Base-by-base conservation (phyloP, 2,113 vertebrate genomes). In the Chloebia gouldiae region DNA sequence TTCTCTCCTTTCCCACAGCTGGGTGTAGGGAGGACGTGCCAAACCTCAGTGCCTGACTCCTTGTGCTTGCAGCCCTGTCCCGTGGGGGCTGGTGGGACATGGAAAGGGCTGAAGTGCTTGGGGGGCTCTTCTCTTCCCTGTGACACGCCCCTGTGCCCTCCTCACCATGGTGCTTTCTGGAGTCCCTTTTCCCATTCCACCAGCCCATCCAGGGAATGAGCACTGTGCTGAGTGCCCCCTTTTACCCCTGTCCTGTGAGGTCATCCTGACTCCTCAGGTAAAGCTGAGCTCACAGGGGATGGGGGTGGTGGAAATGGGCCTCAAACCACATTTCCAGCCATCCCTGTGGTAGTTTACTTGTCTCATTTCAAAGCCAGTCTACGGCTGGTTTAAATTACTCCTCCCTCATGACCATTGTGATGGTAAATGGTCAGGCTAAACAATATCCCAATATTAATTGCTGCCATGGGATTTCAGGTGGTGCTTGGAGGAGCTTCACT, bases 1-100 rank as follows among this genome's bases (percentile, higher is more conserved):
- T 75, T 53, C 77, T 73, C 81, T 95, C 42, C 79, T 78, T 95
- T 97, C 96, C 94, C 94, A 95, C 90, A 97, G 93, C 81, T 90
- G 92, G 80, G 93, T 6, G 81, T 60, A 87, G 94, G 94, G 92
- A 90, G 90, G 86, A 81, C 33, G 23, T 18, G 23, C 80, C 91
- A 85, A 30, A 49, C 73, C 82, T 61, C 13, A 13, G 3, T 10
- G 71, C 81, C 91, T 81, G 81, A 16, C 11, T 86, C 35, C 89
- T 45, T 53, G 82, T 70, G 78, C 81, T 82, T 6, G 0, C 86
- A 71, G 37, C 68, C 82, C 56, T 88, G 70, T 81, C 66, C 80
- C 2, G 3, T 0, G 7, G 33, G 42, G 21, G 25, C 65, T 72
- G 42, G 0, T 24, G 72, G n/a, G 40, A 28, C 16, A 27, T 4